Evolutionary conservation across 2,113 vertebrate genomes (phyloP).

Genomic region (Candoia aspera): DNA sequence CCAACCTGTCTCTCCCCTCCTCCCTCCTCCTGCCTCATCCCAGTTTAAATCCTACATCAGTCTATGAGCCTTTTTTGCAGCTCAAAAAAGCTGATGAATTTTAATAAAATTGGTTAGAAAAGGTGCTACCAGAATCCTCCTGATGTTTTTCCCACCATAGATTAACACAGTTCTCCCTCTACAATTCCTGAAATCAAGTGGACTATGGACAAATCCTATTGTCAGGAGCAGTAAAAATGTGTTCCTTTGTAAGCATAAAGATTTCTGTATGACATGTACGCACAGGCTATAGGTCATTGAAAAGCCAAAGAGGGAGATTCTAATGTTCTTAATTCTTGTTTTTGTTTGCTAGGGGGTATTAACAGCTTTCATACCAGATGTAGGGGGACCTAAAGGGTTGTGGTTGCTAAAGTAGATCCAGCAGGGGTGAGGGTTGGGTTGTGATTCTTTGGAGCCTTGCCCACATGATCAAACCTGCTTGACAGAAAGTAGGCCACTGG

Average conservation of each 20-base stretch:
- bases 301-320: not conserved
- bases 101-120: not conserved
- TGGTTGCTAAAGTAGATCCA: not conserved
- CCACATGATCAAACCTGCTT: not conserved
- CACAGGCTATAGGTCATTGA: not conserved
- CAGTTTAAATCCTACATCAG: not conserved
- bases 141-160: not conserved
- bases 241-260: not conserved
- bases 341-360: not conserved
- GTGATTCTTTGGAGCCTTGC: not conserved
- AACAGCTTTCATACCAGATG: not conserved
- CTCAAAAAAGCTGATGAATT: not conserved
- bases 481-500: not conserved
- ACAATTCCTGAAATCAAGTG: not conserved
- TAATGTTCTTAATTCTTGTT: not conserved
- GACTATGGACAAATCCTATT: not conserved
- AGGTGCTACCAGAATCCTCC: not conserved
- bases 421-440: not conserved
- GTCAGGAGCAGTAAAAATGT: not conserved
- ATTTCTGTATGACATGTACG: not conserved
- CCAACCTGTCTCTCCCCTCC: not conserved
- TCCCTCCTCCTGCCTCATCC: not conserved
- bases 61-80: not conserved
- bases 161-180: not conserved
- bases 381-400: not conserved